Base-by-base conservation (phyloP, 2,113 vertebrate genomes). In the Epinephelus lanceolatus region DNA sequence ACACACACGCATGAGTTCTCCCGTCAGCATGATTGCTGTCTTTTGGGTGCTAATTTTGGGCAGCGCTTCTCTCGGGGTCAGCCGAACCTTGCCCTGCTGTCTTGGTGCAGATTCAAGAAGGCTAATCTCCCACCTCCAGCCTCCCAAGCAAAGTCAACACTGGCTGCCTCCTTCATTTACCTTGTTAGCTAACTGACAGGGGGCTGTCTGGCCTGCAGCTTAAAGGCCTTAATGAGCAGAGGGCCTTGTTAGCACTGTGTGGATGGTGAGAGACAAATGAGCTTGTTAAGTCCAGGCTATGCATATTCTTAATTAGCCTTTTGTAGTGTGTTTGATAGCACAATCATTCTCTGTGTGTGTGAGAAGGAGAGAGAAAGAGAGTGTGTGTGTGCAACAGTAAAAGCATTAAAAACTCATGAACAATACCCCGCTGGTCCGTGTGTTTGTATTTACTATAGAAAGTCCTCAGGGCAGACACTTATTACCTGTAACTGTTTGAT, bases 271-370 rank as follows among this genome's bases (percentile, higher is more conserved):
- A 93, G 90, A 92, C 89, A 89, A 91, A 91, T 88, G 86, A 84
- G 88, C 85, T 87, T 89, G 84, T 88, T 91, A 87, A 87, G 78
- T 85, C 86, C 77, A 88, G 71, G 77, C 86, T 73, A 89, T 91
- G 88, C 87, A 82, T 91, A 91, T 91, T 89, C 88, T 78, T 93
- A 93, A 93, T 94, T 88, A 88, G 84, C 79, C 80, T 88, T 92
- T 92, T 89, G 90, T 92, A 83, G 80, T 49, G 73, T 68, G 84
- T 86, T 90, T 91, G 84, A 89, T 89, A 70, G 74, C 51, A 55
- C 80, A 73, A 62, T 81, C 60, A 76, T 78, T 91, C 37, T 87
- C 6, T 65, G 37, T 61, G 47, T 53, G 71, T 42, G 85, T 78
- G 75, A 55, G 55, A 53, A 25, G 53, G 72, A 21, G 21, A 47